These are phyloP conservation scores for Pollicipes pollicipes DNA, from an alignment of 1,140 invertebrate genomes.

Conservation along the genomic window DNA sequence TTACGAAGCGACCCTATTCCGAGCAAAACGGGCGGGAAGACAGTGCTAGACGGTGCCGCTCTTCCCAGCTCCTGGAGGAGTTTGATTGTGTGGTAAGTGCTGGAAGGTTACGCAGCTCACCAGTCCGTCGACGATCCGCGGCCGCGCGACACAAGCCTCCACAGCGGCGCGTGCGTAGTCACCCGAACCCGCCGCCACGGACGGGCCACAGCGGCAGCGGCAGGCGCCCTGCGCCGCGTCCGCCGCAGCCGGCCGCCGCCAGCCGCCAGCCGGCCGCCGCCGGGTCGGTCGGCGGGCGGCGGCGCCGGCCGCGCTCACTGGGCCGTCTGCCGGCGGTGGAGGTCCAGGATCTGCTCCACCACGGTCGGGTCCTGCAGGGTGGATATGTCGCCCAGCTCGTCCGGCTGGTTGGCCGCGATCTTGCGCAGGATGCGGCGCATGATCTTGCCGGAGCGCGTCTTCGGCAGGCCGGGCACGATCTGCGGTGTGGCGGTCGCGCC, in stretches of 20 bases:
- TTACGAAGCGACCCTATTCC: too few species aligned
- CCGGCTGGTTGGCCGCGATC: slow-evolving; percentile 63
- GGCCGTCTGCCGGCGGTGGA: not conserved
- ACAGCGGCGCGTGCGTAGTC: not conserved
- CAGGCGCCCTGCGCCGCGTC: not conserved
- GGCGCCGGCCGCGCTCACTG: not conserved
- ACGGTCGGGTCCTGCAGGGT: slow-evolving; percentile 33
- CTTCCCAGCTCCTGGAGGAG: too few species aligned
- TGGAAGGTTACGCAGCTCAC: too few species aligned
- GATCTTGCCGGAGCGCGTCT: slow-evolving; percentile 94
- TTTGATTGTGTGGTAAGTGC: too few species aligned
- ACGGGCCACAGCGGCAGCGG: not conserved
- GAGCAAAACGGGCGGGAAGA: too few species aligned
- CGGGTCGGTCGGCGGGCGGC: not conserved
- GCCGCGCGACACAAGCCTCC: too few species aligned
- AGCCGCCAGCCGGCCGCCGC: not conserved
- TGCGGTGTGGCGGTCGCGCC: too few species aligned
- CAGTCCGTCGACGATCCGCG: too few species aligned
- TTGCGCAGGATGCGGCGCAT: slow-evolving; percentile 87
- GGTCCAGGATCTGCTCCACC: slow-evolving; percentile 14
- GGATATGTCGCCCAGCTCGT: slow-evolving; percentile 75
- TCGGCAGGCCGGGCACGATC: slow-evolving; percentile 56
- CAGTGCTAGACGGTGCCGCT: too few species aligned
- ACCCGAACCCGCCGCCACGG: not conserved
- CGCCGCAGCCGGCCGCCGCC: not conserved